Conservation (phyloP, 2,113 vertebrate genomes). For the Addax nasomaculatus region DNA sequence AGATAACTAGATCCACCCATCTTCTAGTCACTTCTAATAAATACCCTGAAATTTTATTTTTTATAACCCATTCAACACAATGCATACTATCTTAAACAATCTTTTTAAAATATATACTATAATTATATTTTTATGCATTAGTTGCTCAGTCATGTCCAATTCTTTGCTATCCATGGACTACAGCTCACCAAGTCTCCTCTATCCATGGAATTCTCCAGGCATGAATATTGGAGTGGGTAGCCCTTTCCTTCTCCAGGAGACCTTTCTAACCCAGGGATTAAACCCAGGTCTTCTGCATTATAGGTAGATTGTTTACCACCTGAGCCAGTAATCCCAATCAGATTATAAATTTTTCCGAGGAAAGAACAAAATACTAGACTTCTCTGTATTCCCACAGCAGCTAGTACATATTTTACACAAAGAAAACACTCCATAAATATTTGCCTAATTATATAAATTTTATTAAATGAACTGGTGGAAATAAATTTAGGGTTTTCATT, state of each 20-base stretch:
- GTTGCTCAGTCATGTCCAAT: background rate
- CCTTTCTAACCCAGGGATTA: background rate
- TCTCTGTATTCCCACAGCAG: background rate
- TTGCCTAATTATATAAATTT: background rate
- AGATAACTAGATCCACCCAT: background rate
- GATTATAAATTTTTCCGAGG: conserved; percentile 14
- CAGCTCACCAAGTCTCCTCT: background rate
- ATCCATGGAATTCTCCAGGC: background rate
- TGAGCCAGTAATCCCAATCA: background rate
- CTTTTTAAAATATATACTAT: background rate
- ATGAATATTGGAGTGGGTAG: background rate
- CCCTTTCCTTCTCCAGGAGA: background rate
- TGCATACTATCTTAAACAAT: background rate
- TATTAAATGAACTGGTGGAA: background rate
- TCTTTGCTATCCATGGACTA: background rate
- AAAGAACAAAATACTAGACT: background rate
- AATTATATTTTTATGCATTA: background rate
- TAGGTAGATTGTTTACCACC: background rate
- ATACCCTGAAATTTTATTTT: background rate
- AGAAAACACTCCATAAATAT: conserved; percentile 26
- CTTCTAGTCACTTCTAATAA: background rate
- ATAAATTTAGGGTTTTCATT: background rate
- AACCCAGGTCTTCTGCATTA: background rate
- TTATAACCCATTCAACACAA: background rate
- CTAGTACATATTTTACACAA: background rate